Percentiles rank a stretch among this genome's conserved stretches.
Evolutionary conservation across 2,797 vertebrate species (phyloP).

Genomic region (Brachyrhaphis roseni): DNA sequence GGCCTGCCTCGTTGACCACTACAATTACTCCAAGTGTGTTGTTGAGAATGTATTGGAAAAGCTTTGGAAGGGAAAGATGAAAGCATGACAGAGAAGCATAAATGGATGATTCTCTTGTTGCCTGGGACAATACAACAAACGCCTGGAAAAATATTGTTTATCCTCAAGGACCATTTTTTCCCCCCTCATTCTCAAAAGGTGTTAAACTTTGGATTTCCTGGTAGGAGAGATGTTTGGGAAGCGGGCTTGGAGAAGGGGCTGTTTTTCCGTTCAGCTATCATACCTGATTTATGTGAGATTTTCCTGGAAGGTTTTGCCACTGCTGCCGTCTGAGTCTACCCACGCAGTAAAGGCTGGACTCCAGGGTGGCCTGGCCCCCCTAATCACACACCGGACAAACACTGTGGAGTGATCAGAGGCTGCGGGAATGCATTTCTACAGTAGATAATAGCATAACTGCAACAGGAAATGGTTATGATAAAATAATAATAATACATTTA

Average conservation of each 20-base stretch:
- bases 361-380: conserved; percentile 52
- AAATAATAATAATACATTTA: conserved; percentile 56
- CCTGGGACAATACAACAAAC: conserved; percentile 68
- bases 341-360: conserved; percentile 48
- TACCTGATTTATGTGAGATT: conserved; percentile 83
- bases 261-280: conserved; percentile 75
- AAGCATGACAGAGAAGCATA: conserved; percentile 59
- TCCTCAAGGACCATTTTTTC: conserved; percentile 22
- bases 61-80: conserved; percentile 40
- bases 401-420: conserved; percentile 66
- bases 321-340: conserved; percentile 58
- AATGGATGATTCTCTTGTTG: conserved; percentile 64
- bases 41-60: conserved; percentile 67
- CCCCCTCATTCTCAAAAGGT: conserved; percentile 52
- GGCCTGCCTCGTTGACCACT: conserved; percentile 57
- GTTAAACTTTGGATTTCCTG: conserved; percentile 60
- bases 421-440: conserved; percentile 56
- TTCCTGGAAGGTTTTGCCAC: conserved; percentile 79
- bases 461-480: conserved; percentile 79
- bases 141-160: conserved; percentile 57
- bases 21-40: conserved; percentile 66
- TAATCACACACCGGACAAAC: conserved; percentile 73
- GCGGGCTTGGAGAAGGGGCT: conserved; percentile 64
- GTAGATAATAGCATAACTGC: conserved; percentile 74
- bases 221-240: conserved; percentile 69